Evolutionary conservation across 2,797 vertebrate genomes (phyloP).

Genomic region (Hylomyscus alleni): DNA sequence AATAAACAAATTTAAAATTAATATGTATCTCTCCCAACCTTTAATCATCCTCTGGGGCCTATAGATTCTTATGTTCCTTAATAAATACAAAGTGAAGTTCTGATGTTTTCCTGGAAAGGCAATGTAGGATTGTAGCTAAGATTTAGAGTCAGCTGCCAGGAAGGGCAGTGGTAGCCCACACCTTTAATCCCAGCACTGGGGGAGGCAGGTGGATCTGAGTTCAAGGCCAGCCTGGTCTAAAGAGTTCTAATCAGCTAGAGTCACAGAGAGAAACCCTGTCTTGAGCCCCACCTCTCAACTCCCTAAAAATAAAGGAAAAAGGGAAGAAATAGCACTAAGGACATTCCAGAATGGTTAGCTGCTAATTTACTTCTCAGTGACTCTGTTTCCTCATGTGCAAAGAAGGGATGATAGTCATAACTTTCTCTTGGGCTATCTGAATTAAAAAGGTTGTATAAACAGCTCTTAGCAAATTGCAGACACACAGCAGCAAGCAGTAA

Average conservation of each 20-base stretch:
- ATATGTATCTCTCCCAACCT: background rate
- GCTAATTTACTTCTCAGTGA: background rate
- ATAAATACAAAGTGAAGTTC: constrained; percentile 35
- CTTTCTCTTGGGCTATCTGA: background rate
- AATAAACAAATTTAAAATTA: constrained; percentile 16
- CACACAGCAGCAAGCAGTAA: background rate
- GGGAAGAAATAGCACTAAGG: background rate
- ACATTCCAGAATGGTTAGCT: background rate
- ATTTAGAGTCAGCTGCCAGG: background rate
- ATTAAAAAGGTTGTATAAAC: background rate
- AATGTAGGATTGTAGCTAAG: background rate
- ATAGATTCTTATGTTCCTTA: constrained; percentile 33
- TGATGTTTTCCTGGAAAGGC: constrained; percentile 43
- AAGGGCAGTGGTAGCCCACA: background rate
- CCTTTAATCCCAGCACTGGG: background rate
- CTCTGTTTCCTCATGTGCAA: constrained; percentile 27
- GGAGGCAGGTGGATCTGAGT: background rate
- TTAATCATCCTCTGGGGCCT: background rate
- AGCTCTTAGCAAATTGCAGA: background rate
- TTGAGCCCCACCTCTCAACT: no score
- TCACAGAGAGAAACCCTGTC: background rate
- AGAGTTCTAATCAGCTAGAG: background rate
- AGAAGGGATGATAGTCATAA: background rate
- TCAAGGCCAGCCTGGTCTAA: background rate
- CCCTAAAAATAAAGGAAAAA: background rate